A percentile compares a stretch with the other conserved stretches of the same genome.
These are phyloP conservation scores for Pemphredon lugubris DNA, from an alignment of 2,888 invertebrate species.

Conservation along the genomic window DNA sequence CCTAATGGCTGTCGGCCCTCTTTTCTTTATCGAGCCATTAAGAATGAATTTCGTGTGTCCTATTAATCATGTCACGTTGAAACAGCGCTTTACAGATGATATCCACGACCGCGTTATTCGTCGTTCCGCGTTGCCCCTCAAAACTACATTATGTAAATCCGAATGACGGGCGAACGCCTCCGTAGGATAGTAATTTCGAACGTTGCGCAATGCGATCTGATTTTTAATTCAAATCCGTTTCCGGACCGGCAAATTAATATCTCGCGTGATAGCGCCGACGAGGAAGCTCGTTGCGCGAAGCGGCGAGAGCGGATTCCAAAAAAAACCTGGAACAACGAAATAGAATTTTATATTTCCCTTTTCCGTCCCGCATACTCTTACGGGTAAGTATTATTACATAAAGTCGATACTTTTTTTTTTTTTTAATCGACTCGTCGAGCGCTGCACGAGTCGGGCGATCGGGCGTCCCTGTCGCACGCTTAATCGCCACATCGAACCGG, in stretches of 20 bases:
- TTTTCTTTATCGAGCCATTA: slow-evolving; percentile 65
- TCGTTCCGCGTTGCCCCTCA: slow-evolving; percentile 1
- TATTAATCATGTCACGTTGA: slow-evolving; percentile 58
- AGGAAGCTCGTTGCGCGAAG: too few relatives aligned
- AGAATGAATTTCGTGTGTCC: slow-evolving; percentile 56
- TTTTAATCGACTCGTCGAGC: not conserved
- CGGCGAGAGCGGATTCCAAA: too few relatives aligned
- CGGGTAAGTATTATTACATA: too few relatives aligned
- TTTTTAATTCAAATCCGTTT: too few relatives aligned
- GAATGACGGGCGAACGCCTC: not conserved
- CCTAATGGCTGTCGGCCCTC: slow-evolving; percentile 49
- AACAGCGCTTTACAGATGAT: slow-evolving; percentile 14
- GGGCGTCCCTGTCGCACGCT: slow-evolving; percentile 6
- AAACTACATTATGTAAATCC: not conserved
- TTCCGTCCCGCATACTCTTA: too few relatives aligned
- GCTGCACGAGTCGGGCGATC: slow-evolving; percentile 1
- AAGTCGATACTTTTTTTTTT: not conserved
- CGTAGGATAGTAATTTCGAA: too few relatives aligned
- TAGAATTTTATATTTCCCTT: too few relatives aligned
- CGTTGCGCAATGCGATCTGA: too few relatives aligned
- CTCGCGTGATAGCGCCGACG: too few relatives aligned
- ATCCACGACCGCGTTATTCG: slow-evolving; percentile 15
- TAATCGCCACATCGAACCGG: slow-evolving; percentile 29
- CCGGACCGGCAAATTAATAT: too few relatives aligned
- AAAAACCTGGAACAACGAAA: too few relatives aligned